Evolutionary conservation across 2,888 invertebrate species (phyloP).

Genomic region (Sarcophaga carnaria): DNA sequence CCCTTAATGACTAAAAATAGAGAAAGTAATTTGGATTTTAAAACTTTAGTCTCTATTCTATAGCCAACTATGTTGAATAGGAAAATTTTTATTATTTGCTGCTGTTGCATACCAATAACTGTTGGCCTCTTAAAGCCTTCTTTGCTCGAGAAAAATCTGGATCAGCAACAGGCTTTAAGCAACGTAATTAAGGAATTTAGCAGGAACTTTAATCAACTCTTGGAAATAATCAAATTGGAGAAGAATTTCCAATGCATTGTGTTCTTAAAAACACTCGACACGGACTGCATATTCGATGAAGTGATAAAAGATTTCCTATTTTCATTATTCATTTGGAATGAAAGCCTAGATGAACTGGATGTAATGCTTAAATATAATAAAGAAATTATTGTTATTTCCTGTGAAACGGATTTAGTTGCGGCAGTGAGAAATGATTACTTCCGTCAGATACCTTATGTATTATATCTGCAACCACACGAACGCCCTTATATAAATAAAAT

Average conservation of each 20-base stretch:
- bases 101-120: too few species aligned
- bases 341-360: background rate
- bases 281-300: background rate
- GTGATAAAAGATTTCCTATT: background rate
- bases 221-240: conserved; percentile 1
- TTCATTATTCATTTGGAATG: background rate
- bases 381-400: background rate
- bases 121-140: too few species aligned
- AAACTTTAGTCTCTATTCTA: too few species aligned
- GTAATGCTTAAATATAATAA: background rate
- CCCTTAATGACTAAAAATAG: too few species aligned
- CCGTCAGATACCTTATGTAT: background rate
- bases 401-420: background rate
- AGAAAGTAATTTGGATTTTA: too few species aligned
- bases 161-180: background rate
- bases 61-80: too few species aligned
- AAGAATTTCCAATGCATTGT: background rate
- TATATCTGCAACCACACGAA: background rate
- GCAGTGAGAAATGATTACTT: background rate
- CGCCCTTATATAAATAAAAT: background rate
- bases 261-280: background rate
- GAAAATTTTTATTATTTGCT: too few species aligned
- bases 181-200: background rate
- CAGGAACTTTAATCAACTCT: background rate
- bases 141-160: background rate